phyloP scores from a whole-genome alignment of 2,888 invertebrate genomes.

The Aproaerema taeniolella region DNA sequence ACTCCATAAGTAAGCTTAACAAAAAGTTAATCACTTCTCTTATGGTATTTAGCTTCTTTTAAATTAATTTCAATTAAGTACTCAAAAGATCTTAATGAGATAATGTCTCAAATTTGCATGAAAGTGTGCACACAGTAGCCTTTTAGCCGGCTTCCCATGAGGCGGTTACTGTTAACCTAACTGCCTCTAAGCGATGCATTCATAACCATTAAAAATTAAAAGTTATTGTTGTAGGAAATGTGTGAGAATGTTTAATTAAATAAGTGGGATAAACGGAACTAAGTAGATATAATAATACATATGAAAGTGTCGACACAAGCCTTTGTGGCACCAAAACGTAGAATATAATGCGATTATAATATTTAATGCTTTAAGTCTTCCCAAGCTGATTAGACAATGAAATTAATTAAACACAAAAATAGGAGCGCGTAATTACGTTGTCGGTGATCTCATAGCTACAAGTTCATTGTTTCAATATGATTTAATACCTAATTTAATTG shows the following conservation, averaged over 20 bases:
- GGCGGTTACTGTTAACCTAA: slow-evolving; percentile 69
- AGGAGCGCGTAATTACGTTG: not conserved
- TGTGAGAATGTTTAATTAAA: slow-evolving; percentile 76
- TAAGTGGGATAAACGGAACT: slow-evolving; percentile 66
- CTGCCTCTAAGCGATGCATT: slow-evolving; percentile 65
- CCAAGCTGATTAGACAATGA: slow-evolving; percentile 43
- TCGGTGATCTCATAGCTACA: slow-evolving; percentile 4
- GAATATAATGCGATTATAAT: slow-evolving; percentile 35
- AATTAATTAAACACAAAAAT: slow-evolving; percentile 10
- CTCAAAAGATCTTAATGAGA: too few species aligned
- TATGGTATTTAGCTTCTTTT: too few species aligned
- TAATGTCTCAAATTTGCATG: slow-evolving; percentile 19
- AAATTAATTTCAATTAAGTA: too few species aligned
- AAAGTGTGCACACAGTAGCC: slow-evolving; percentile 34
- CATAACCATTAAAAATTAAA: slow-evolving; percentile 73
- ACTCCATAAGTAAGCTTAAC: too few species aligned
- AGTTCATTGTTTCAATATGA: too few species aligned
- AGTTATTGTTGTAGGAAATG: slow-evolving; percentile 70
- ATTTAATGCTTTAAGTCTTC: slow-evolving; percentile 34
- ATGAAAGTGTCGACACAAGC: slow-evolving; percentile 57
- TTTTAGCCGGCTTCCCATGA: slow-evolving; percentile 70
- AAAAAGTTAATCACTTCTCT: too few species aligned
- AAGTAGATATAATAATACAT: slow-evolving; percentile 39
- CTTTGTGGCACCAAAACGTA: slow-evolving; percentile 29
- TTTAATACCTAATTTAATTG: too few species aligned